Percentiles rank a stretch among this genome's conserved stretches.
phyloP scores from a whole-genome alignment of 2,888 invertebrate genomes.

The Eilema caniola region DNA sequence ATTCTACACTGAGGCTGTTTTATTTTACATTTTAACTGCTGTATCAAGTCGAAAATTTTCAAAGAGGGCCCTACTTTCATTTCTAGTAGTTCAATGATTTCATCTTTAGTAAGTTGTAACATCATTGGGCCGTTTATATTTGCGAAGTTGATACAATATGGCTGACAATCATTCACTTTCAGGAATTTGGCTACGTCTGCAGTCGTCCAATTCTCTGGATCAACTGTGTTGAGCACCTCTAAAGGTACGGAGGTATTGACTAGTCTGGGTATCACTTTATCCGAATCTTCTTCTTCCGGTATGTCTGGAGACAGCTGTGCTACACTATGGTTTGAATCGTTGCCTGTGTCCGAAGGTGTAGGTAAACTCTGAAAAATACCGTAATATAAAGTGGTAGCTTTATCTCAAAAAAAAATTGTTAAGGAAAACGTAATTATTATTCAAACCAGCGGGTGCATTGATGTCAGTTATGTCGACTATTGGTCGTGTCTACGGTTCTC shows the following conservation, averaged over 20 bases:
- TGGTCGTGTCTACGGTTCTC: too few species aligned
- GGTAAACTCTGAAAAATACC: conserved; percentile 51
- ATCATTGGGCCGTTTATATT: conserved; percentile 93
- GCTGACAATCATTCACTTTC: conserved; percentile 94
- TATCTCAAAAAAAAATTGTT: too few species aligned
- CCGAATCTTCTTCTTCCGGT: conserved; percentile 67
- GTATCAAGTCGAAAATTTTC: conserved; percentile 97
- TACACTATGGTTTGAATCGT: conserved; percentile 65
- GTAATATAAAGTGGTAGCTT: too few species aligned
- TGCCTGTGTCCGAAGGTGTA: conserved; percentile 59
- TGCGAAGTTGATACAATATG: conserved; percentile 89
- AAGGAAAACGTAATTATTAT: too few species aligned
- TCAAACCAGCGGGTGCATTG: too few species aligned
- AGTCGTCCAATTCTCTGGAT: conserved; percentile 90
- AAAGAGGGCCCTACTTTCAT: conserved; percentile 98
- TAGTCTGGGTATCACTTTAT: conserved; percentile 89
- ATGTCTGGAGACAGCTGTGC: conserved; percentile 55
- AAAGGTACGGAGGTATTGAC: conserved; percentile 85
- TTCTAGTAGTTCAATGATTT: conserved; percentile 95
- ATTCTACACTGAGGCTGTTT: conserved; percentile 90
- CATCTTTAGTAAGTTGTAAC: conserved; percentile 94
- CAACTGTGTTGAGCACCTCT: conserved; percentile 83
- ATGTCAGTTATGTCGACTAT: too few species aligned
- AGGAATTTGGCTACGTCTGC: conserved; percentile 95
- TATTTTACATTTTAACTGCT: conserved; percentile 95